Percentiles rank a stretch among this genome's conserved stretches.
Evolutionary conservation across 2,888 invertebrate genomes (phyloP).

Genomic region (Drosophila borealis): DNA sequence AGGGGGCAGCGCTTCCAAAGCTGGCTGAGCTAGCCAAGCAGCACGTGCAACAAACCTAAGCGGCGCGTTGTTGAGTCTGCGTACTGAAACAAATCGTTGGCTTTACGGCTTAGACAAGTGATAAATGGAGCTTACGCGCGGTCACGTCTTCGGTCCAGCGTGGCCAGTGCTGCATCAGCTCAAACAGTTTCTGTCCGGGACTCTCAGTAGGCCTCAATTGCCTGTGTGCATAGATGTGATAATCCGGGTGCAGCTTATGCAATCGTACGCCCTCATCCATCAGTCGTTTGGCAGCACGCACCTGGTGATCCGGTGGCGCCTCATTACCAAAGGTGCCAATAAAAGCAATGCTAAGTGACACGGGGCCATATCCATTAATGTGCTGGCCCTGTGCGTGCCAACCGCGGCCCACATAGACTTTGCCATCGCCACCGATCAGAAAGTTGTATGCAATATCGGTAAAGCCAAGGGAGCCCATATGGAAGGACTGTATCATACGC

Average conservation of each 20-base stretch:
- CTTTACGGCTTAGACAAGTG: neutral
- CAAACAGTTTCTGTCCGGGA: constrained; percentile 88
- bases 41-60: constrained; percentile 55
- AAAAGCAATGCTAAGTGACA: constrained; percentile 91
- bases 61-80: constrained; percentile 60
- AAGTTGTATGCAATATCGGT: constrained; percentile 92
- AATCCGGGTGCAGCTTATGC: constrained; percentile 88
- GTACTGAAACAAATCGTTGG: constrained; percentile 43
- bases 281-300: constrained; percentile 88
- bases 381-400: constrained; percentile 89
- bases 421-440: constrained; percentile 87
- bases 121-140: constrained; percentile 39
- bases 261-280: constrained; percentile 88
- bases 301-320: constrained; percentile 82
- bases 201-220: constrained; percentile 89
- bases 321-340: constrained; percentile 89
- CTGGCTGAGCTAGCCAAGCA: constrained; percentile 67
- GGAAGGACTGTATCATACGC: constrained; percentile 88
- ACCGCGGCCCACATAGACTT: constrained; percentile 86
- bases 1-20: constrained; percentile 23
- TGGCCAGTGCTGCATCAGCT: constrained; percentile 89
- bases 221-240: constrained; percentile 89
- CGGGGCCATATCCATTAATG: constrained; percentile 88
- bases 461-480: constrained; percentile 88
- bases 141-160: constrained; percentile 85